A percentile compares a stretch with the other conserved stretches of the same genome.
Conservation (phyloP, 1,140 invertebrate species). For the Danaus melanippus region DNA sequence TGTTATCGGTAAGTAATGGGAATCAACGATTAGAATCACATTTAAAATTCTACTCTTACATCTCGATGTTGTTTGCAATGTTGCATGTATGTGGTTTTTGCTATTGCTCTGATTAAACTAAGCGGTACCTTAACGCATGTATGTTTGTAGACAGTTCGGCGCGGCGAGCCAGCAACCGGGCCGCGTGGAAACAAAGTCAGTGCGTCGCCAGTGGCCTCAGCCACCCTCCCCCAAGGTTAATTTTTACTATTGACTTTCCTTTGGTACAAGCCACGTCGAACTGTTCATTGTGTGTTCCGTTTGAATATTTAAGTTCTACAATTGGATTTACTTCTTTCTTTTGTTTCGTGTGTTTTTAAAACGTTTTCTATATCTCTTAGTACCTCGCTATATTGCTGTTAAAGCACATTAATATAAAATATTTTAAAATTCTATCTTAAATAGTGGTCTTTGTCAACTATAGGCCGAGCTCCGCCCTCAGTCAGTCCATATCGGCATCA, state of each 20-base stretch:
- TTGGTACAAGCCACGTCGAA: constrained; percentile 16
- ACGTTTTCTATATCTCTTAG: neutral
- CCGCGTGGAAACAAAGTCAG: constrained; percentile 84
- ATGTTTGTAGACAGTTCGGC: constrained; percentile 84
- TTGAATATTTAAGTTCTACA: no score
- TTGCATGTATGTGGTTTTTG: constrained; percentile 24
- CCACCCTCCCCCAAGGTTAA: constrained; percentile 71
- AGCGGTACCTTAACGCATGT: constrained; percentile 72
- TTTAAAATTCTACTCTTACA: constrained; percentile 1
- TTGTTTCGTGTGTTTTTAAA: constrained; percentile 9
- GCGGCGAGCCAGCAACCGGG: constrained; percentile 81
- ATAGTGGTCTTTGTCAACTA: no score
- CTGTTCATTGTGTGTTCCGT: constrained; percentile 8
- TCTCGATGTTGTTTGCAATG: constrained; percentile 14
- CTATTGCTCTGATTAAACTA: constrained; percentile 28
- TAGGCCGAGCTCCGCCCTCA: constrained; percentile 76
- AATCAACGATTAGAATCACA: no score
- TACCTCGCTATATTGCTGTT: no score
- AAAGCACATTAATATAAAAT: no score
- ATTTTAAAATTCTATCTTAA: no score
- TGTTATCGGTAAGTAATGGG: no score
- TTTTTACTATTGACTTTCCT: constrained; percentile 1
- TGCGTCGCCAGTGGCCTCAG: constrained; percentile 80
- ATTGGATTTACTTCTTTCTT: neutral
- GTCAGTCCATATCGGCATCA: constrained; percentile 77